Evolutionary conservation across 2,888 invertebrate species (phyloP).

Genomic region (Drosophila meridionalis): DNA sequence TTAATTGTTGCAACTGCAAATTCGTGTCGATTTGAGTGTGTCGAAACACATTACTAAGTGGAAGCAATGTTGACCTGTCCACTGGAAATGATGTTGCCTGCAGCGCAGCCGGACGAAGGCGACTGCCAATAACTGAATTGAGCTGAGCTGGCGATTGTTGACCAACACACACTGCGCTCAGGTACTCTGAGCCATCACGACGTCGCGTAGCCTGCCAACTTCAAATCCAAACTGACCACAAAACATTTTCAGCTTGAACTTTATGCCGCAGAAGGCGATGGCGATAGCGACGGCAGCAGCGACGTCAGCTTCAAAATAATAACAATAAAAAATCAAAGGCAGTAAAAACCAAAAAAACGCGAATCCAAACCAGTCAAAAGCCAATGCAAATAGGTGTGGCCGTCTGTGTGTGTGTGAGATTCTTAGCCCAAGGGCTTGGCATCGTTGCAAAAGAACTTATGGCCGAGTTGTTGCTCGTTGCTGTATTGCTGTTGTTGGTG

Average conservation of each 20-base stretch:
- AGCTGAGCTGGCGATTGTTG: constrained; percentile 47
- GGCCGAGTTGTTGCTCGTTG: constrained; percentile 49
- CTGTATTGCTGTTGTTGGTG: constrained; percentile 20
- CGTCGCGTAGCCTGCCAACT: constrained; percentile 76
- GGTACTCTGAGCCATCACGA: constrained; percentile 50
- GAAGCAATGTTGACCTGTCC: constrained; percentile 28
- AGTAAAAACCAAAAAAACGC: constrained; percentile 67
- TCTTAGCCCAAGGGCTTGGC: constrained; percentile 58
- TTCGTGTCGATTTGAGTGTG: constrained; percentile 4
- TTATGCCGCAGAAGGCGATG: constrained; percentile 62
- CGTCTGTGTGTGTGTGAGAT: constrained; percentile 1
- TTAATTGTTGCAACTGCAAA: background rate
- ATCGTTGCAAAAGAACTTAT: constrained; percentile 74
- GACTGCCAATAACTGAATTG: constrained; percentile 21
- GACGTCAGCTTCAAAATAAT: constrained; percentile 69
- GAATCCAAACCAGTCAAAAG: constrained; percentile 45
- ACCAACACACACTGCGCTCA: constrained; percentile 22
- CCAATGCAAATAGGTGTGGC: constrained; percentile 37
- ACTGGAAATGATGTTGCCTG: constrained; percentile 21
- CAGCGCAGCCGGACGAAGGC: constrained; percentile 6
- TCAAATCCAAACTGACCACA: constrained; percentile 82
- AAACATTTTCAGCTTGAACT: constrained; percentile 80
- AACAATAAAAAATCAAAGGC: constrained; percentile 75
- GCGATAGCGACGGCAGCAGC: constrained; percentile 46
- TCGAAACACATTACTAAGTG: constrained; percentile 1